phyloP scores from a whole-genome alignment of 2,888 invertebrate genomes.

The Silvanus unidentatus region DNA sequence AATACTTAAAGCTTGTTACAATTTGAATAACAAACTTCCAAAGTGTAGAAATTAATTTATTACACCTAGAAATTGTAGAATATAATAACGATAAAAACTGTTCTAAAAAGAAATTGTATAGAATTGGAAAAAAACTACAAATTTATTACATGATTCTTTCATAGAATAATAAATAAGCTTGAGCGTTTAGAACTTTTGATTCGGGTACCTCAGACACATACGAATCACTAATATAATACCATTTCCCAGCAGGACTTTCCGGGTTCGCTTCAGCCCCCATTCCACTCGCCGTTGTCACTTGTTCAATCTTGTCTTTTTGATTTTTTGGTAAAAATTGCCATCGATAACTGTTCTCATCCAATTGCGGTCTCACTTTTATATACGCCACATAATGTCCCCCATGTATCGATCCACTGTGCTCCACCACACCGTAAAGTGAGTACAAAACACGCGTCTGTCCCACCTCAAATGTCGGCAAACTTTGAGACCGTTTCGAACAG shows the following conservation, averaged over 20 bases:
- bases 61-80: too few relatives aligned
- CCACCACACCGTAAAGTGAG: slow-evolving; percentile 90
- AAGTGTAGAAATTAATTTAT: too few relatives aligned
- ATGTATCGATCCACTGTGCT: slow-evolving; percentile 86
- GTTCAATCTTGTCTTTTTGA: slow-evolving; percentile 42
- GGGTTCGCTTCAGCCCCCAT: slow-evolving; percentile 43
- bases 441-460: slow-evolving; percentile 59
- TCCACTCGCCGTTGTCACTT: slow-evolving; percentile 42
- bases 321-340: slow-evolving; percentile 65
- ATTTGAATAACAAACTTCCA: too few relatives aligned
- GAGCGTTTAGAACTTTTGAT: slow-evolving; percentile 72
- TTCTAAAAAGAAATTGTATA: too few relatives aligned
- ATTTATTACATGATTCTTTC: slow-evolving; percentile 72
- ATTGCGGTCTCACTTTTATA: slow-evolving; percentile 73
- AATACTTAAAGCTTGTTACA: too few relatives aligned
- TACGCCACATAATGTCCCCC: slow-evolving; percentile 93
- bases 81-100: too few relatives aligned
- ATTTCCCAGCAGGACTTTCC: slow-evolving; percentile 63
- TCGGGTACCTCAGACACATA: slow-evolving; percentile 77
- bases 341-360: slow-evolving; percentile 58
- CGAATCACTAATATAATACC: slow-evolving; percentile 93
- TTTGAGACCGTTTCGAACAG: slow-evolving; percentile 63
- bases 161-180: slow-evolving; percentile 95
- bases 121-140: not conserved
- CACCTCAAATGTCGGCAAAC: slow-evolving; percentile 49